Evolutionary conservation across 1,140 invertebrate genomes (phyloP).

Genomic region (Ooceraea biroi): DNA sequence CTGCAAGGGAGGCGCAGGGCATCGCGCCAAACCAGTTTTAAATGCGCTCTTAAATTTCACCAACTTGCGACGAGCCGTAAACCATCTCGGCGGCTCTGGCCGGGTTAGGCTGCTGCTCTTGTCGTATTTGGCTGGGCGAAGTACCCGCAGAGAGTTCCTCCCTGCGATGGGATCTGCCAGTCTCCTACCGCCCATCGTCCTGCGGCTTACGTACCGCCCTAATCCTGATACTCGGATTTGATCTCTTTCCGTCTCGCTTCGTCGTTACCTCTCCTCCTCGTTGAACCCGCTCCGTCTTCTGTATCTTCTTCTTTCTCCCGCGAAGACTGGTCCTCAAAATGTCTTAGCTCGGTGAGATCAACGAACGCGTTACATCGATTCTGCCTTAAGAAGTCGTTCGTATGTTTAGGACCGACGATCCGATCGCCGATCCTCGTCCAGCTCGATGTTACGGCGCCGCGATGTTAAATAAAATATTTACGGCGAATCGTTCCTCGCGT

Average conservation of each 20-base stretch:
- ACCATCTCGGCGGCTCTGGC: constrained; percentile 83
- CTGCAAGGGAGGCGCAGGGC: constrained; percentile 82
- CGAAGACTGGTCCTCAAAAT: background rate
- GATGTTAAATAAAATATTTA: constrained; percentile 51
- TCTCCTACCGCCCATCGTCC: constrained; percentile 69
- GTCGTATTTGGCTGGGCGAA: constrained; percentile 80
- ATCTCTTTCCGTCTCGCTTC: constrained; percentile 65
- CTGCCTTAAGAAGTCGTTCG: constrained; percentile 7
- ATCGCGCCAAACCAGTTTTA: constrained; percentile 86
- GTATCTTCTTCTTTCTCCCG: background rate
- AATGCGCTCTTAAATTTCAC: constrained; percentile 86
- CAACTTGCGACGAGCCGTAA: constrained; percentile 85
- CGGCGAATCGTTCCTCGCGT: constrained; percentile 29
- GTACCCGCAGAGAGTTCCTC: constrained; percentile 79
- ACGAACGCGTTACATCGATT: constrained; percentile 36
- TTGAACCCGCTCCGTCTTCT: background rate
- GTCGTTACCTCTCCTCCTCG: background rate
- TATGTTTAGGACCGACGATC: background rate
- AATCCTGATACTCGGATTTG: constrained; percentile 77
- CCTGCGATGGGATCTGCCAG: constrained; percentile 78
- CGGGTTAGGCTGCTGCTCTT: constrained; percentile 81
- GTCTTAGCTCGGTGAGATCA: constrained; percentile 20
- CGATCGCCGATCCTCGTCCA: constrained; percentile 1
- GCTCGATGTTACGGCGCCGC: constrained; percentile 11
- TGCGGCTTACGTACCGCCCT: constrained; percentile 77